Base-by-base conservation (phyloP, 2,113 vertebrate genomes). In the Leiothrix lutea region DNA sequence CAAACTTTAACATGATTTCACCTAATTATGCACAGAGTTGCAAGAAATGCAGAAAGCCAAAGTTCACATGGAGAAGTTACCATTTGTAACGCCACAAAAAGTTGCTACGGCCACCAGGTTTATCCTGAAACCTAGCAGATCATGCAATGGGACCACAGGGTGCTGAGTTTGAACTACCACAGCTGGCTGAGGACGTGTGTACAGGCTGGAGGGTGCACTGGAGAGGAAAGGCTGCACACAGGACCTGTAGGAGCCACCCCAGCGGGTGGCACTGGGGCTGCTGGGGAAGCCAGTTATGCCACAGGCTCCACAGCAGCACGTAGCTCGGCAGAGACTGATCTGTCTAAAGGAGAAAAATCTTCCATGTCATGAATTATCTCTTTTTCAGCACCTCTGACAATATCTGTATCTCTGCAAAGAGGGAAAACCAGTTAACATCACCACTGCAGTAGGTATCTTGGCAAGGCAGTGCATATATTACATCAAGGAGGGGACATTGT, bases 301-400 rank as follows among this genome's bases (percentile, higher is more conserved):
- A 40, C 28, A 19, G 73, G 48, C 50, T 78, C 28, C 4, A 2
- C 0, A 0, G 31, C 60, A 56, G 22, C 0, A 0, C 0, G 0
- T 0, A 0, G 17, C 23, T 69, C 9, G 0, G 35, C 58, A 86
- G 31, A 35, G 29, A 47, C 58, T 18, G 8, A 28, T n/a, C 42
- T 58, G 28, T n/a, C 81, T 51, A 38, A 69, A 33, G 24, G n/a
- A 73, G 40, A 15, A 80, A 50, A 40, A 84, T 72, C 57, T 75
- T 54, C 61, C 48, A 0, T 1, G 9, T 35, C 40, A 77, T 6
- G 17, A 67, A 28, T 65, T 80, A 72, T 38, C 69, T 69, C 78
- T 44, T 93, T 87, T 65, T 33, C 50, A 78, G 64, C 64, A 73
- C 50, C 54, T 87, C 72, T 87, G 64, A 90, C 85, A 87, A 6